A percentile compares a stretch with the other conserved stretches of the same genome.
These are phyloP conservation scores for Drosophila birchii DNA, from an alignment of 2,888 invertebrate species.

Conservation along the genomic window DNA sequence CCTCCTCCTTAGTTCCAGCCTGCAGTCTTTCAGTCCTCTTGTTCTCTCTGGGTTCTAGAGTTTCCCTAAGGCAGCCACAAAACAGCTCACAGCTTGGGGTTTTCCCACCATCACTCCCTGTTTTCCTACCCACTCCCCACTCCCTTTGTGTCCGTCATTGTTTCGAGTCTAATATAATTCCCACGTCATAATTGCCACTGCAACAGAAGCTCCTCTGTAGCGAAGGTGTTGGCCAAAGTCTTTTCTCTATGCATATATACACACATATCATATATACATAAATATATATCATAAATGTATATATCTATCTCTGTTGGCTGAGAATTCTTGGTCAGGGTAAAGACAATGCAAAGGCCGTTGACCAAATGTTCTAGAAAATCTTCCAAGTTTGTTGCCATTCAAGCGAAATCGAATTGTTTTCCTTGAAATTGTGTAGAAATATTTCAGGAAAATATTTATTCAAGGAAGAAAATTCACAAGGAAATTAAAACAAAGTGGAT, in stretches of 20 bases:
- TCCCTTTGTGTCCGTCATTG: conserved; percentile 65
- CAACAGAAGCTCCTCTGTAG: conserved; percentile 30
- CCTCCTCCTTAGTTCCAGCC: neutral
- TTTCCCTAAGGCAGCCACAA: conserved; percentile 49
- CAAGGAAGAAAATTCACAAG: neutral
- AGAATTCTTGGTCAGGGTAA: conserved; percentile 34
- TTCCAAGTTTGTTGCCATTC: neutral
- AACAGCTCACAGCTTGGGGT: conserved; percentile 45
- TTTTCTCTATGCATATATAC: conserved; percentile 43
- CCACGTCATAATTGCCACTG: conserved; percentile 81
- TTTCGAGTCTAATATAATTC: conserved; percentile 82
- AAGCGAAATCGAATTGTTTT: conserved; percentile 5
- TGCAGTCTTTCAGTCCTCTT: neutral
- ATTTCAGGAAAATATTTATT: conserved; percentile 12
- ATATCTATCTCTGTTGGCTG: conserved; percentile 4
- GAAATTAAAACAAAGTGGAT: neutral
- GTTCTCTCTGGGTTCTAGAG: conserved; percentile 29
- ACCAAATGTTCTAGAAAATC: conserved; percentile 38
- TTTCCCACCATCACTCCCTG: conserved; percentile 1
- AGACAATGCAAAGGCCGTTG: conserved; percentile 29
- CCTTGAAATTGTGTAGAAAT: neutral
- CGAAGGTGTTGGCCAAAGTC: conserved; percentile 57
- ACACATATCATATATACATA: neutral
- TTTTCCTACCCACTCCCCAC: neutral
- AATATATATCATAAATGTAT: neutral